Conservation (phyloP, 92 coral and sea anemone species). For the Hydrozoanthus gracilis region DNA sequence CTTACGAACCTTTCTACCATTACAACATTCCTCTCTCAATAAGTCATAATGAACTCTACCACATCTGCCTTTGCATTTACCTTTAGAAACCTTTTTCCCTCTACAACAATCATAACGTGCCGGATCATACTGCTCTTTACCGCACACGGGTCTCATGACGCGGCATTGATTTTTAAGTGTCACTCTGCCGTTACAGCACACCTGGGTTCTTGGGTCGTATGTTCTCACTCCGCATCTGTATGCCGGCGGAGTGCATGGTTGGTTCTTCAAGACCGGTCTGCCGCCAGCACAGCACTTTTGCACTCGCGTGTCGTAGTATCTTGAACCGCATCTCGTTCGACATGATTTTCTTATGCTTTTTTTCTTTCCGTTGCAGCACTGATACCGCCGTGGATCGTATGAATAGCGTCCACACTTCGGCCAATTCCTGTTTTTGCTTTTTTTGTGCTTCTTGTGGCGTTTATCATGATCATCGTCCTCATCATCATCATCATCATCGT, state of each 20-base stretch:
- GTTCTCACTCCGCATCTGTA: not conserved
- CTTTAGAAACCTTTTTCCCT: not conserved
- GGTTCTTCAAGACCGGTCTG: not conserved
- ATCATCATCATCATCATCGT: conserved; percentile 24
- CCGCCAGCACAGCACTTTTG: conserved; percentile 11
- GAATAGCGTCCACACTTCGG: not conserved
- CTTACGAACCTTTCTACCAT: not conserved
- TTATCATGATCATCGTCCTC: conserved; percentile 12
- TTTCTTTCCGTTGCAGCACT: not conserved
- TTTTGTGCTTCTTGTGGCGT: not conserved
- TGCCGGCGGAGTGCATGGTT: not conserved
- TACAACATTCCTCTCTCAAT: conserved; percentile 12
- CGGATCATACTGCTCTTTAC: conserved; percentile 8
- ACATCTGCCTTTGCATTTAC: not conserved
- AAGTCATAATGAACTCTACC: not conserved
- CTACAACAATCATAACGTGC: conserved; percentile 23
- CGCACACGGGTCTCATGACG: not conserved
- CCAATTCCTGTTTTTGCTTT: too few species aligned
- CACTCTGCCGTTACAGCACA: conserved; percentile 13
- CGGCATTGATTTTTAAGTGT: not conserved
- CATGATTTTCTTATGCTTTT: not conserved
- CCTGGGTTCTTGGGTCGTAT: not conserved
- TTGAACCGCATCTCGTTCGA: not conserved
- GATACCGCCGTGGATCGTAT: conserved; percentile 10
- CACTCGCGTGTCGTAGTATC: not conserved